Base-by-base conservation (phyloP, 1,140 invertebrate species). In the Drosophila serrata region DNA sequence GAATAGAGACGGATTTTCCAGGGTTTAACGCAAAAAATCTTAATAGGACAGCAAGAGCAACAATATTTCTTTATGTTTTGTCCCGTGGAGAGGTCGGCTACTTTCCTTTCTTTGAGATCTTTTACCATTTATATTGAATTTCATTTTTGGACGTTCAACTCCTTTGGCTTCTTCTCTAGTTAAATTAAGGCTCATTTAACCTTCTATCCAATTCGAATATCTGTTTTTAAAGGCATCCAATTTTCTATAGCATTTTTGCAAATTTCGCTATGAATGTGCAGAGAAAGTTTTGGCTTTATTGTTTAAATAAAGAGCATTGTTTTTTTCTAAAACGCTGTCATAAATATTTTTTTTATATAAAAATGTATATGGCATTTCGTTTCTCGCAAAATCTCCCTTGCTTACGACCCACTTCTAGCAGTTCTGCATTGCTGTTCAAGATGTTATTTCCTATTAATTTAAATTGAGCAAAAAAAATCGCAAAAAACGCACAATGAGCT, bases 111-210 rank as follows among this genome's bases (percentile, higher is more conserved):
- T 19, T 42, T 42, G 17, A 42, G 40, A 9, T 33, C 29, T 19
- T 19, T 11, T 51, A 51, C 17, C 48, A n/a, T 51, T 51, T 51
- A 51, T 51, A 33, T 33, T n/a, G 27, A 51, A 51, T 51, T 27
- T 13, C 9, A 19, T 51, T 13, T 33, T 51, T 33, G 48, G 48
- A 33, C 29, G 48, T 19, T 17, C 48, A 17, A 33, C 48, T 51
- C 12, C 4, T 22, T 45, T 19, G 13, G 22, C 11, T 4, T 13
- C 12, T 7, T 19, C 37, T 39, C n/a, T 39, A 15, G 37, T 6
- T 39, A 39, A n/a, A 7, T 39, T 39, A n/a, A 39, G 37, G 37
- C 37, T 39, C 15, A 39, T 39, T 6, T 39, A 39, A 39, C 37
- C 15, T n/a, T 39, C 37, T 2, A 39, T 39, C 37, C 37, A 39